Base-by-base conservation (phyloP, 2,888 invertebrate genomes). In the Dastarcus helophoroides region DNA sequence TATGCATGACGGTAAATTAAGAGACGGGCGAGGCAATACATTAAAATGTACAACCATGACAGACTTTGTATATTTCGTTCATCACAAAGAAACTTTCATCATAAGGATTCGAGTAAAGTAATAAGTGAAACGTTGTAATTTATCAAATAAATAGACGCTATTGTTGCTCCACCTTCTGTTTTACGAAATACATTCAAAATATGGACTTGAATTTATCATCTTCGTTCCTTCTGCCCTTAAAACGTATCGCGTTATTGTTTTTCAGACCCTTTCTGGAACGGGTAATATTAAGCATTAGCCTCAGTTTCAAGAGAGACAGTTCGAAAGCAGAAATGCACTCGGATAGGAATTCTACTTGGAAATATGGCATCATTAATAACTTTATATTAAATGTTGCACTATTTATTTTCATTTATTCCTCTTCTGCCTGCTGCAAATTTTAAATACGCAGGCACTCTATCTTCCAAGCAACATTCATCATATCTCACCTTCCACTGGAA, bases 101-200 rank as follows among this genome's bases (percentile, higher is more conserved):
- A 23, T 6, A 23, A 23, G 26, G 26, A 26, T 13, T 6, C 26
- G 35, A 38, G 46, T 44, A 50, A 51, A 48, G 50, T 51, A 53
- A 50, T 57, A 56, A 54, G 53, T 53, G 55, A 58, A 58, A 58
- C 48, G 50, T 43, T 45, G 54, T 53, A 58, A 60, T 60, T 60
- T 60, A 60, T 60, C 60, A 60, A 58, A 58, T 53, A 59, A 58
- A 59, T 58, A 57, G 56, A 53, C 53, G 50, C 54, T 54, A 58
- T 60, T 60, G 60, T 60, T 54, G 43, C 47, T 46, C 44, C 36
- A 48, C 51, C 51, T 52, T 51, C 47, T 48, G 46, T 49, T 53
- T 53, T 50, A 48, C 48, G 47, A 48, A 44, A 44, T 41, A 50
- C 51, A 53, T 51, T 48, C 54, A 52, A 56, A 58, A 57, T 57